Evolutionary conservation across 2,797 vertebrate genomes (phyloP).

Genomic region (Poecile montanus): DNA sequence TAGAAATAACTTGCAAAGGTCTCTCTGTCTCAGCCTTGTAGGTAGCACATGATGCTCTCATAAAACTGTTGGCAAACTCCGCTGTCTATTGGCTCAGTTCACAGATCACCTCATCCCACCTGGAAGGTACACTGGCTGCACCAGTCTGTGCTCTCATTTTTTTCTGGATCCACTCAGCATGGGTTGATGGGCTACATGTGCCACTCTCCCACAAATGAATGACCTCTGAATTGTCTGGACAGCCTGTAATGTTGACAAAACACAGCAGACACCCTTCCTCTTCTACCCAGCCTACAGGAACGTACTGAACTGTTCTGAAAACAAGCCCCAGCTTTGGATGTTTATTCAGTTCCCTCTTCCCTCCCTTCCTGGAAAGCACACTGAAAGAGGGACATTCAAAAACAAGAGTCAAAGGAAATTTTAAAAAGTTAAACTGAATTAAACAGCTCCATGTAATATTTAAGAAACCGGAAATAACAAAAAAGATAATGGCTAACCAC

Average conservation of each 20-base stretch:
- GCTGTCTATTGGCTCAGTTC: not conserved
- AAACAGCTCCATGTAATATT: not conserved
- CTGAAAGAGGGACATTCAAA: conserved; percentile 21
- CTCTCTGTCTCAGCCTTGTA: not conserved
- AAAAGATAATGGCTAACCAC: not conserved
- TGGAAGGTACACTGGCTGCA: not conserved
- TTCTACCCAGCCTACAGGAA: not conserved
- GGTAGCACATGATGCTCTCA: not conserved
- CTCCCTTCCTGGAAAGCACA: conserved; percentile 18
- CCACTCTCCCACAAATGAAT: not conserved
- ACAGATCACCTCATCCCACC: not conserved
- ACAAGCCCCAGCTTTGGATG: not conserved
- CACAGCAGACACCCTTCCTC: not conserved
- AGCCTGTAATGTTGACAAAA: not conserved
- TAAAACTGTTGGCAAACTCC: not conserved
- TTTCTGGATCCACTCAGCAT: not conserved
- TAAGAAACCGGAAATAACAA: not conserved
- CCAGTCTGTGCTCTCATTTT: not conserved
- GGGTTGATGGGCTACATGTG: not conserved
- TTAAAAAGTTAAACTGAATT: not conserved
- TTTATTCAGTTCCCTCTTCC: conserved; percentile 40
- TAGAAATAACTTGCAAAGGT: not conserved
- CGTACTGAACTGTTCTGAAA: conserved; percentile 11
- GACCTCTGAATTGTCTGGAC: not conserved
- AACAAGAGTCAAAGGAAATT: not conserved